Conservation (phyloP, 2,888 invertebrate species). For the Cordilura impudica region DNA sequence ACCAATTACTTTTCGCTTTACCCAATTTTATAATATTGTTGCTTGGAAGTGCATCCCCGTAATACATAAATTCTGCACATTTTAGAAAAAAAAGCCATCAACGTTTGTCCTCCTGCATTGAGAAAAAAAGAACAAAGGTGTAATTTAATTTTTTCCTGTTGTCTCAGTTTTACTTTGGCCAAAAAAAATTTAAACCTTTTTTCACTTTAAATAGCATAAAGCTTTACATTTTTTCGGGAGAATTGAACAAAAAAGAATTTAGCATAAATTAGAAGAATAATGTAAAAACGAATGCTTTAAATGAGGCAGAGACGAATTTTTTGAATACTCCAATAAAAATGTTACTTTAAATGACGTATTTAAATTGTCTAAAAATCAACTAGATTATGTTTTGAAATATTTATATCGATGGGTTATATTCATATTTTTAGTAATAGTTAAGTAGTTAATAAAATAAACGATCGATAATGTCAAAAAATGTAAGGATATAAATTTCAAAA, state of each 20-base stretch:
- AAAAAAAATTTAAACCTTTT: conserved; percentile 43
- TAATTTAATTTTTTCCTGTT: conserved; percentile 44
- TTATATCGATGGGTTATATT: no score
- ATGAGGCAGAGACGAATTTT: background rate
- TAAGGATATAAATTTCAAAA: no score
- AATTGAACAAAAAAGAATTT: conserved; percentile 42
- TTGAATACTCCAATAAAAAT: background rate
- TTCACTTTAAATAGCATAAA: conserved; percentile 55
- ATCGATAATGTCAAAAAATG: no score
- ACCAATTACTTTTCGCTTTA: no score
- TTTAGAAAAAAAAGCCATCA: background rate
- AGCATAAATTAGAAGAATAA: conserved; percentile 58
- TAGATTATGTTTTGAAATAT: no score
- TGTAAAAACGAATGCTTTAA: background rate
- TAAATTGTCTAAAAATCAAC: background rate
- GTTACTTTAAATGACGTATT: background rate
- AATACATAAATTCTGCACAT: background rate
- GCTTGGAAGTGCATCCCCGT: background rate
- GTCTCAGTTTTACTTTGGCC: conserved; percentile 7
- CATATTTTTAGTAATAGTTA: no score
- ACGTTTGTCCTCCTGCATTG: conserved; percentile 23
- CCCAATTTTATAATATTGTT: background rate
- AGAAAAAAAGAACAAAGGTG: conserved; percentile 20
- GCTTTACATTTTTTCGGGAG: conserved; percentile 43
- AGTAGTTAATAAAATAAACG: no score